Evolutionary conservation across 92 coral and sea anemone species (phyloP).

Genomic region (Siderastrea siderea): DNA sequence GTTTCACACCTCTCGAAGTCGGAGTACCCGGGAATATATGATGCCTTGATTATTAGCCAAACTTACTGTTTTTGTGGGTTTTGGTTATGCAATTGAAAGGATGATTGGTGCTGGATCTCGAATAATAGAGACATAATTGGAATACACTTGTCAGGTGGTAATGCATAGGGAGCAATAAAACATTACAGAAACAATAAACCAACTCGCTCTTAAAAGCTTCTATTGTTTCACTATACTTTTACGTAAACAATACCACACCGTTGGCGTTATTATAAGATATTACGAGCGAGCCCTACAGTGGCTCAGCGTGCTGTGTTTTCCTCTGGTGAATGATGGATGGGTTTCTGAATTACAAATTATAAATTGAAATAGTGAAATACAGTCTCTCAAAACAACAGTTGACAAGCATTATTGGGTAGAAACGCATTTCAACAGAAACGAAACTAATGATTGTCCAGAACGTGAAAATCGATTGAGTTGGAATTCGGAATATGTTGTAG

Average conservation of each 20-base stretch:
- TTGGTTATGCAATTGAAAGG: neutral
- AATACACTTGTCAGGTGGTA: neutral
- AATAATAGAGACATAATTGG: slow-evolving; percentile 1
- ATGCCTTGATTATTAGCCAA: neutral
- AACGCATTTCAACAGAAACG: neutral
- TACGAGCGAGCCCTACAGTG: neutral
- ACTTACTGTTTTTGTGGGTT: slow-evolving; percentile 11
- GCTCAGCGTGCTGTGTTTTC: neutral
- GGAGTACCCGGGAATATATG: too few relatives aligned
- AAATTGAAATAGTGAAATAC: too few relatives aligned
- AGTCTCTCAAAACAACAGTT: too few relatives aligned
- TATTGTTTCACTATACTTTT: slow-evolving; percentile 18
- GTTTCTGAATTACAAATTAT: too few relatives aligned
- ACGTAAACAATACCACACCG: neutral
- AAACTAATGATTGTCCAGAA: neutral
- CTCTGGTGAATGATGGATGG: neutral
- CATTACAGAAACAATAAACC: neutral
- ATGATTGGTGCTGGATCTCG: neutral
- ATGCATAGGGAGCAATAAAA: neutral
- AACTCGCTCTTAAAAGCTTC: slow-evolving; percentile 14
- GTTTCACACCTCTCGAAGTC: too few relatives aligned
- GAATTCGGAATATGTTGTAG: slow-evolving; percentile 9
- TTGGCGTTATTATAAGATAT: neutral
- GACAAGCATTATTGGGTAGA: too few relatives aligned
- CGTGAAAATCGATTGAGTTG: neutral